A percentile compares a stretch with the other conserved stretches of the same genome.
Evolutionary conservation across 2,113 vertebrate species (phyloP).

Genomic region (Oreamnos americanus): DNA sequence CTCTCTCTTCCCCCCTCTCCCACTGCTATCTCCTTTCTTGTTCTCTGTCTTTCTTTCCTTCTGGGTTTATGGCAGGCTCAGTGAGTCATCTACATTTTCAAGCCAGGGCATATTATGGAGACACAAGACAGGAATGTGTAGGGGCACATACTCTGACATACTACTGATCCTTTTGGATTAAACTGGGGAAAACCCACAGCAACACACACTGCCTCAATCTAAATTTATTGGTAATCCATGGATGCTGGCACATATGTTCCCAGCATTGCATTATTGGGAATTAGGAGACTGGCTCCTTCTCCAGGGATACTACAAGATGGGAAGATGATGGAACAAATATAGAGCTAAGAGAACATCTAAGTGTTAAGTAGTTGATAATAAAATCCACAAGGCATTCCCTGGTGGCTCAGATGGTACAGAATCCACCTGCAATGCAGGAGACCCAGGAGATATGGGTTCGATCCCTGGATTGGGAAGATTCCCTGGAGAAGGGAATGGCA

Average conservation of each 20-base stretch:
- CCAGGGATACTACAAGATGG: not conserved
- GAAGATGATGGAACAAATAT: not conserved
- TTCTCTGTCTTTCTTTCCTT: not conserved
- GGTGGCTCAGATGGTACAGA: not conserved
- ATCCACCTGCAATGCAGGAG: not conserved
- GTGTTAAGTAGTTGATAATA: not conserved
- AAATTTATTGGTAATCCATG: not conserved
- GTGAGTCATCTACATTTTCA: slow-evolving; percentile 26
- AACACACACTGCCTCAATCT: not conserved
- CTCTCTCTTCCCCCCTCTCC: not conserved
- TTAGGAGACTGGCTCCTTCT: not conserved
- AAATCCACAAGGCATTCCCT: not conserved
- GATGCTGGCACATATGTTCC: not conserved
- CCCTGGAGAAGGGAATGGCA: not conserved
- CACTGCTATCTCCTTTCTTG: not conserved
- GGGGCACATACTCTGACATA: not conserved
- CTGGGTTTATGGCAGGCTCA: not conserved
- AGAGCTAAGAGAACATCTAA: not conserved
- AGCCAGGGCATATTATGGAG: not conserved
- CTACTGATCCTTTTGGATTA: slow-evolving; percentile 25
- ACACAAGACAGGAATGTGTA: slow-evolving; percentile 25
- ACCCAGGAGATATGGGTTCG: not conserved
- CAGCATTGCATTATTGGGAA: not conserved
- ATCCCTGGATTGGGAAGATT: not conserved
- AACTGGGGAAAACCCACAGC: not conserved